A percentile compares a stretch with the other conserved stretches of the same genome.
These are phyloP conservation scores for Cyprinodon brontotheroides DNA, from an alignment of 2,113 vertebrate genomes.

Conservation along the genomic window DNA sequence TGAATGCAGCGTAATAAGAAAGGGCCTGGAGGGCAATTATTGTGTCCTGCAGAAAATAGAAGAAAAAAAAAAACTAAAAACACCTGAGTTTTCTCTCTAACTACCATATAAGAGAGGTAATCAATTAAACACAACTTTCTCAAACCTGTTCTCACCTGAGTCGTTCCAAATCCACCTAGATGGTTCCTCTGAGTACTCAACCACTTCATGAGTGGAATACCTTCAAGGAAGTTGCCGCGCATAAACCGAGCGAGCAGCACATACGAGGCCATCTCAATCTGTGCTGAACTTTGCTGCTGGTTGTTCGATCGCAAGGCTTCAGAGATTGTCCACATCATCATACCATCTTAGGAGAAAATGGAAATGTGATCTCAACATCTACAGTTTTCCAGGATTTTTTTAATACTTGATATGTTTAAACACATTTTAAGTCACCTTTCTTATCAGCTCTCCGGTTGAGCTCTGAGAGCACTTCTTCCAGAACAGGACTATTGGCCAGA, in stretches of 20 bases:
- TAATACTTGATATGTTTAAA: not conserved
- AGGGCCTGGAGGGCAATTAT: slow-evolving; percentile 87
- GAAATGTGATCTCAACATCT: not conserved
- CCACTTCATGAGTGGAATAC: slow-evolving; percentile 86
- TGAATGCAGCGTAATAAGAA: slow-evolving; percentile 80
- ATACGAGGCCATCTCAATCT: slow-evolving; percentile 88
- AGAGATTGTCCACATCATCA: slow-evolving; percentile 82
- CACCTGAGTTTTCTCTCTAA: not conserved
- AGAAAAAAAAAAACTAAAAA: not conserved
- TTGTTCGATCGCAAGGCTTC: slow-evolving; percentile 65
- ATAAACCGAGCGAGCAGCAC: slow-evolving; percentile 79
- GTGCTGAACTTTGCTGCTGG: slow-evolving; percentile 78
- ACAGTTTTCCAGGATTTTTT: not conserved
- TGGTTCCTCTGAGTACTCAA: slow-evolving; percentile 84
- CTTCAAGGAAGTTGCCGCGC: slow-evolving; percentile 75
- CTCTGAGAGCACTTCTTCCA: slow-evolving; percentile 69
- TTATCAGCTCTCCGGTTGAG: slow-evolving; percentile 79
- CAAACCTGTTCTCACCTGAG: slow-evolving; percentile 79
- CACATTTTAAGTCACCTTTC: slow-evolving; percentile 71
- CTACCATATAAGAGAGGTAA: not conserved
- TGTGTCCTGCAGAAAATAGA: slow-evolving; percentile 78
- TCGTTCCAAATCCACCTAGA: slow-evolving; percentile 85
- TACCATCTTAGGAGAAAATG: slow-evolving; percentile 72
- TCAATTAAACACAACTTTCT: not conserved
- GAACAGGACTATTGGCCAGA: slow-evolving; percentile 74